Evolutionary conservation across 1,140 invertebrate genomes (phyloP), one percentile per base, ranked within the genome.

Genomic region (Charaxes varanes): DNA sequence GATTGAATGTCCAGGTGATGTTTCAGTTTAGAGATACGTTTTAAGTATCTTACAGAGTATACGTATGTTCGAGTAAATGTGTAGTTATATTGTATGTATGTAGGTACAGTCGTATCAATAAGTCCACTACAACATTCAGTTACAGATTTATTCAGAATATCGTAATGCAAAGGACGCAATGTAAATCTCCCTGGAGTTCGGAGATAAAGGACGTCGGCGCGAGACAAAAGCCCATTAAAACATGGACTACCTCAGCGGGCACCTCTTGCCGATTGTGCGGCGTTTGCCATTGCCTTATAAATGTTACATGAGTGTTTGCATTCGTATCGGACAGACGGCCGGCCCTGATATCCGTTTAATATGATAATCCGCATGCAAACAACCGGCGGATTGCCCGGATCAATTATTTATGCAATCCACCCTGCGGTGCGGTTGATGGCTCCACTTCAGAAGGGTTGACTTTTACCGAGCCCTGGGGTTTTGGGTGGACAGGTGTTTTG

Each of bases 291-390:
- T n/a, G n/a, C 59, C 67, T 73, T 69, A 71, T 76, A 67, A 72
- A 78, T 73, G 70, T 74, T 74, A 62, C 53, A 81, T 67, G 67
- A 76, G 71, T 77, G 76, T 80, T 77, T 77, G 72, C 64, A 70
- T 71, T 68, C 62, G 68, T 77, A 78, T 74, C 66, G 68, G 63
- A 49, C 49, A 61, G 46, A 61, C 62, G 65, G 63, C 61, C 64
- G 63, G 58, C 63, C 66, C 69, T 78, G 73, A 71, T 78, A 78
- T 74, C 73, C 72, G 70, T 77, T 78, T 81, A 81, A 81, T 81
- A 81, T 81, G 77, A 78, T 81, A 81, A 81, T 81, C 77, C 73
- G 55, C 64, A 78, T 78, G 77, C 77, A 81, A 78, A 81, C 77
- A 78, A 74, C 54, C 69, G 71, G 54, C 62, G 76, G 66, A 80